Conservation (phyloP, 1,140 invertebrate species). For the Zaprionus taronus region DNA sequence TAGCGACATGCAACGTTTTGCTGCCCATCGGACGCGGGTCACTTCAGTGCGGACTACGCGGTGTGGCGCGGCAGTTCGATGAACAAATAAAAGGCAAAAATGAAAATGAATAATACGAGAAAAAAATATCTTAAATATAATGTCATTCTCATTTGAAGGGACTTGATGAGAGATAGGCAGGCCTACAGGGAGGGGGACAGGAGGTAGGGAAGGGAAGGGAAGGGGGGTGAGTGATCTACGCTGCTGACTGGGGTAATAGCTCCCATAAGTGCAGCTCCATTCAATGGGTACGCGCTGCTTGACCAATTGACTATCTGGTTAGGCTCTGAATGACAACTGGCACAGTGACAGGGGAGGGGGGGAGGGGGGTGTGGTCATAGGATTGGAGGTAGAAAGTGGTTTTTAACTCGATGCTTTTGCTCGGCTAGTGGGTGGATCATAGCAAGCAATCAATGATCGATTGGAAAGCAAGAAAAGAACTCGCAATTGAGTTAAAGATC, state of each 20-base stretch:
- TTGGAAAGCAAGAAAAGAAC: too few relatives aligned
- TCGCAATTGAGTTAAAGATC: too few relatives aligned
- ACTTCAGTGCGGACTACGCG: slow-evolving; percentile 31
- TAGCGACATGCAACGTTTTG: slow-evolving; percentile 79
- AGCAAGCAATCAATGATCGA: neutral
- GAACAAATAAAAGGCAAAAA: slow-evolving; percentile 15
- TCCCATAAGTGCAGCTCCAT: slow-evolving; percentile 26
- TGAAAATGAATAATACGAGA: slow-evolving; percentile 11
- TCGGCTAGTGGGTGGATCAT: neutral
- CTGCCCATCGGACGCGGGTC: slow-evolving; percentile 59
- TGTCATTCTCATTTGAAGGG: slow-evolving; percentile 58
- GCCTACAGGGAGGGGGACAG: neutral
- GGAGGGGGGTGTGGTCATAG: neutral
- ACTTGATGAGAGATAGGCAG: neutral
- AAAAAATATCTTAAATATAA: slow-evolving; percentile 25
- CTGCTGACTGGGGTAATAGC: slow-evolving; percentile 32
- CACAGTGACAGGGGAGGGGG: neutral
- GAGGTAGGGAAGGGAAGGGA: neutral
- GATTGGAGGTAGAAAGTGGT: neutral
- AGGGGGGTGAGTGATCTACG: neutral
- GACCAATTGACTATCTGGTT: slow-evolving; percentile 40
- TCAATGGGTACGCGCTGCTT: slow-evolving; percentile 36
- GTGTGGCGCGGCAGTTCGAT: neutral
- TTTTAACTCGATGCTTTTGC: neutral
- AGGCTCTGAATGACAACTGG: slow-evolving; percentile 44